These are phyloP conservation scores for Aldabrachelys gigantea DNA, from an alignment of 2,113 vertebrate genomes.

Conservation along the genomic window DNA sequence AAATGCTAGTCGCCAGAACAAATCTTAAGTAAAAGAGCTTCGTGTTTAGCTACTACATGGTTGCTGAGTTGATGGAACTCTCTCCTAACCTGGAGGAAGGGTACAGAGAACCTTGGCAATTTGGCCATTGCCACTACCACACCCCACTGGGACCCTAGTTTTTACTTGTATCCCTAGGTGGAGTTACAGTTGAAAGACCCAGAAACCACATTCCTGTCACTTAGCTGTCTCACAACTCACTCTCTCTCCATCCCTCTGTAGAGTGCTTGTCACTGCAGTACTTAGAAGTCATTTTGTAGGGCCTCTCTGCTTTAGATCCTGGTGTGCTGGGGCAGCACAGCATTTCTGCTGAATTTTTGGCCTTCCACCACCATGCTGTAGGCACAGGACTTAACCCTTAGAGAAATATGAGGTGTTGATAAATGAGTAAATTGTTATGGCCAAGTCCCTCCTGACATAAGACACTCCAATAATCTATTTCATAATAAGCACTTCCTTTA, in stretches of 20 bases:
- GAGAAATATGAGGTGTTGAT: not conserved
- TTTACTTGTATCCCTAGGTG: not conserved
- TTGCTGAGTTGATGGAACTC: not conserved
- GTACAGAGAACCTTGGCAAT: not conserved
- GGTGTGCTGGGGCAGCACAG: not conserved
- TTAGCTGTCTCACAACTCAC: not conserved
- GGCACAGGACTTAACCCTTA: not conserved
- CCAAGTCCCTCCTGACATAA: not conserved
- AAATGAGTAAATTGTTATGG: not conserved
- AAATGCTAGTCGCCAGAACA: not conserved
- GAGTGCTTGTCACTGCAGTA: not conserved
- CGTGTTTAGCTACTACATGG: not conserved
- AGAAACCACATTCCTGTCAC: not conserved
- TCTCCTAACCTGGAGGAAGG: not conserved
- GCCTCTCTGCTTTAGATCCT: not conserved
- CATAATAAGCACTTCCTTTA: not conserved
- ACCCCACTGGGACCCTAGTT: not conserved
- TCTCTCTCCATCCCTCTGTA: not conserved
- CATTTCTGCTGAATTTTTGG: not conserved
- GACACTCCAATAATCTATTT: not conserved
- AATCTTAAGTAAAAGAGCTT: not conserved
- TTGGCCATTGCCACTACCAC: not conserved
- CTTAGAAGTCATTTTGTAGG: not conserved
- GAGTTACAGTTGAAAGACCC: not conserved
- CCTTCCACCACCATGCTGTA: not conserved